Evolutionary conservation across 2,888 invertebrate species (phyloP).

Genomic region (Tortricodes alternella): DNA sequence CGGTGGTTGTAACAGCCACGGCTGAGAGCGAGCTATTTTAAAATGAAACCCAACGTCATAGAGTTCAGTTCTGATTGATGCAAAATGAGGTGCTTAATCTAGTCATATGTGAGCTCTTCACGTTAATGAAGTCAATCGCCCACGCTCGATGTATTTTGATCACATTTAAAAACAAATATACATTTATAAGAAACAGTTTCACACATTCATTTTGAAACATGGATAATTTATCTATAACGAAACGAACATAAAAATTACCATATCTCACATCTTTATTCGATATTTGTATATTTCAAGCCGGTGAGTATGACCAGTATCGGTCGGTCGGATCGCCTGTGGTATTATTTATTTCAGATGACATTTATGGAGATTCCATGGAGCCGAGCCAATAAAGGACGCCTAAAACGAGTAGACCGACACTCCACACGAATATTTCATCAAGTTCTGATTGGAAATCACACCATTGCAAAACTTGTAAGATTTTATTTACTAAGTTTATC

Average conservation of each 20-base stretch:
- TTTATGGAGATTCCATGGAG: conserved; percentile 69
- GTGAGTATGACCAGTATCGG: conserved; percentile 41
- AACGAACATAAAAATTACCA: conserved; percentile 61
- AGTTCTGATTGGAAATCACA: conserved; percentile 44
- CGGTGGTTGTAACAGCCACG: no score
- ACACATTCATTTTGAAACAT: conserved; percentile 38
- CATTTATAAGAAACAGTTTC: conserved; percentile 31
- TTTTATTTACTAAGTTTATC: conserved; percentile 38
- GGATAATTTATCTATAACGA: conserved; percentile 48
- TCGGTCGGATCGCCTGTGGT: conserved; percentile 42
- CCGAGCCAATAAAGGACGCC: conserved; percentile 62
- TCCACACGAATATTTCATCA: conserved; percentile 45
- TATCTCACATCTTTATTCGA: conserved; percentile 55
- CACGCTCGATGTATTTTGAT: conserved; percentile 25
- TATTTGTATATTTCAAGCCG: conserved; percentile 46
- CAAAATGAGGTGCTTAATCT: no score
- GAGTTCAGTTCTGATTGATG: no score
- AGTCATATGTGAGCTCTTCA: no score
- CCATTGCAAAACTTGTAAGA: conserved; percentile 44
- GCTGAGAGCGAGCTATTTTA: no score
- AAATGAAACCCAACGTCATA: no score
- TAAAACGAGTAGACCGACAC: conserved; percentile 55
- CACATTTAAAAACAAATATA: conserved; percentile 36
- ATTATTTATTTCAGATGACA: conserved; percentile 72
- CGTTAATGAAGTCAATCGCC: conserved; percentile 29